These are phyloP conservation scores for Bombyx huttoni DNA, from an alignment of 2,888 invertebrate species.

Conservation along the genomic window DNA sequence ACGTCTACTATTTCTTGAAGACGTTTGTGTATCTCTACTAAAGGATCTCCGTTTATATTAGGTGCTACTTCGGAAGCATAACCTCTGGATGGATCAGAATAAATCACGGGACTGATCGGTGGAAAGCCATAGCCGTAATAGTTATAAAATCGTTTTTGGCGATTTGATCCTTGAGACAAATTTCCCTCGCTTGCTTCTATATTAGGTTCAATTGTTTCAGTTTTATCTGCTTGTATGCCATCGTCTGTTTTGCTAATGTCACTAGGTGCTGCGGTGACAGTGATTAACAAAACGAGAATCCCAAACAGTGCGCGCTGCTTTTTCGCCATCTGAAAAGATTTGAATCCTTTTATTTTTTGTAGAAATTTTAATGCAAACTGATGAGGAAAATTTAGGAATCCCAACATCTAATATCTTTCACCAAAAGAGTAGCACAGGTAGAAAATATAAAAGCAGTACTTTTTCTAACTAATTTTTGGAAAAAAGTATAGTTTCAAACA, in stretches of 20 bases:
- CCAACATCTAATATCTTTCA: too few relatives aligned
- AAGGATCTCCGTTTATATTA: slow-evolving; percentile 22
- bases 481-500: too few relatives aligned
- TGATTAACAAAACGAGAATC: slow-evolving; percentile 27
- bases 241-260: slow-evolving; percentile 22
- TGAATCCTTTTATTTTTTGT: slow-evolving; percentile 1
- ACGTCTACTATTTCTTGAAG: slow-evolving; percentile 28
- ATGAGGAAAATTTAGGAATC: too few relatives aligned
- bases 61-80: slow-evolving; percentile 15
- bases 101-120: slow-evolving; percentile 21
- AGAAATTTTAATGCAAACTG: too few relatives aligned
- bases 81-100: slow-evolving; percentile 21
- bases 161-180: slow-evolving; percentile 16
- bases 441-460: too few relatives aligned
- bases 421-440: too few relatives aligned
- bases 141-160: slow-evolving; percentile 39
- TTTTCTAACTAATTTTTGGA: too few relatives aligned
- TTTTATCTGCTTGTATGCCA: slow-evolving; percentile 17
- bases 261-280: slow-evolving; percentile 34
- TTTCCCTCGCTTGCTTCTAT: slow-evolving; percentile 13
- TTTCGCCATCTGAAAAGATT: slow-evolving; percentile 47
- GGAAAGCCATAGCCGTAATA: slow-evolving; percentile 25
- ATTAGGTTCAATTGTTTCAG: slow-evolving; percentile 18
- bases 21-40: slow-evolving; percentile 27
- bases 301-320: slow-evolving; percentile 20